A percentile compares a stretch with the other conserved stretches of the same genome.
Evolutionary conservation across 2,797 vertebrate species (phyloP).

Genomic region (Melanotaenia trifasciata): DNA sequence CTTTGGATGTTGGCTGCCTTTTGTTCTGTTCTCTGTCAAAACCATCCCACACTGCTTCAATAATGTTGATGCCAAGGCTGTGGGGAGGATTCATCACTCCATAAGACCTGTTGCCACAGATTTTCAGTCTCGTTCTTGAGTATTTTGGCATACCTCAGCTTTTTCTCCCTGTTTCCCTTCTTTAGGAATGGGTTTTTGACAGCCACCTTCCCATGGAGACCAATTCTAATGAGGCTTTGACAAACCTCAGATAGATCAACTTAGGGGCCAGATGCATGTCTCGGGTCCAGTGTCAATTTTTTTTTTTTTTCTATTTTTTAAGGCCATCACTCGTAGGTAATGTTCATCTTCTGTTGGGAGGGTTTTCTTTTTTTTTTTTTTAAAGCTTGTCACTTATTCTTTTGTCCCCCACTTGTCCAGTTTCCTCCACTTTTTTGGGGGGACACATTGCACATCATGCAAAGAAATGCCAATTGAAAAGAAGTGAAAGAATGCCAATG

Average conservation of each 20-base stretch:
- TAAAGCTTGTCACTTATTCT: not conserved
- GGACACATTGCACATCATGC: not conserved
- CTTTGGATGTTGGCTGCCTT: not conserved
- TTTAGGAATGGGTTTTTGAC: not conserved
- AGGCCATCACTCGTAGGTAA: not conserved
- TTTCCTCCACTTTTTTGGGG: not conserved
- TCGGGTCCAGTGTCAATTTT: not conserved
- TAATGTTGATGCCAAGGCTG: not conserved
- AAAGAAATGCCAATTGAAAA: not conserved
- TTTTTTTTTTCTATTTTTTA: not conserved
- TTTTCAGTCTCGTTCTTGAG: not conserved
- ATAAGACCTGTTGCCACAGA: not conserved
- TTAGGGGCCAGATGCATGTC: not conserved
- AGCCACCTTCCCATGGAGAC: not conserved
- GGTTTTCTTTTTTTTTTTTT: not conserved
- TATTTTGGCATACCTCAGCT: not conserved
- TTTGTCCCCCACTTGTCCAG: not conserved
- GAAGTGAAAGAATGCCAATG: not conserved
- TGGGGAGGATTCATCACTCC: not conserved
- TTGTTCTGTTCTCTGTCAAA: slow-evolving; percentile 1
- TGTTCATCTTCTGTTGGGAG: not conserved
- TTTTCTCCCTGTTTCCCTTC: not conserved
- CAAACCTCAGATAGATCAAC: not conserved
- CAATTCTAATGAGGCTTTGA: not conserved
- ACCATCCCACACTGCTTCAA: not conserved